phyloP scores from a whole-genome alignment of 2,888 invertebrate species.

The Melieria omissa region DNA sequence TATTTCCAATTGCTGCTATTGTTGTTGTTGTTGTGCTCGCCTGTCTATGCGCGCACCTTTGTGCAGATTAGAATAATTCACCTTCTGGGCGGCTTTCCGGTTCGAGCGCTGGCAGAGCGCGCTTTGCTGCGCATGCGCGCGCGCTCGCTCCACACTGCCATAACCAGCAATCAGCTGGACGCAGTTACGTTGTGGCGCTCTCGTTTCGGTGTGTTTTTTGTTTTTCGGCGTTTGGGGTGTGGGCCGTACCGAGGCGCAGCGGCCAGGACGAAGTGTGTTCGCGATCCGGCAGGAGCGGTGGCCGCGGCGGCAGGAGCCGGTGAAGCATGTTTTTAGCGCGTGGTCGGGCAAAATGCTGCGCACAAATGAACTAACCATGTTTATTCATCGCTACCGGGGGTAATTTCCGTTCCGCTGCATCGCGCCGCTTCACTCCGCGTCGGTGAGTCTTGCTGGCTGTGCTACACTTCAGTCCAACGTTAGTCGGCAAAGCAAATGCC shows the following conservation, averaged over 20 bases:
- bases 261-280: background rate
- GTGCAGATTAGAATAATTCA: constrained; percentile 53
- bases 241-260: background rate
- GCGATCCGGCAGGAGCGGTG: background rate
- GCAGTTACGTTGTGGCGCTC: constrained; percentile 1
- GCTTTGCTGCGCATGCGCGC: constrained; percentile 21
- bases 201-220: constrained; percentile 8
- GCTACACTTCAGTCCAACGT: background rate
- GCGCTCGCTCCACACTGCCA: constrained; percentile 14
- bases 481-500: background rate
- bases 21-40: constrained; percentile 35
- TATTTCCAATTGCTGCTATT: constrained; percentile 31
- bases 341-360: constrained; percentile 15
- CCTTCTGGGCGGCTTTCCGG: constrained; percentile 47
- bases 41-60: constrained; percentile 47
- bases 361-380: constrained; percentile 44
- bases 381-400: constrained; percentile 62
- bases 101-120: constrained; percentile 20
- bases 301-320: constrained; percentile 12
- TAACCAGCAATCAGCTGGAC: constrained; percentile 11
- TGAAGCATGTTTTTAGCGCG: constrained; percentile 19
- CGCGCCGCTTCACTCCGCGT: background rate
- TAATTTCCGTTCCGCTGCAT: constrained; percentile 49
- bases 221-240: background rate
- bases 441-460: constrained; percentile 2